Conservation (phyloP, 1,140 invertebrate species). For the Drosophila lini region DNA sequence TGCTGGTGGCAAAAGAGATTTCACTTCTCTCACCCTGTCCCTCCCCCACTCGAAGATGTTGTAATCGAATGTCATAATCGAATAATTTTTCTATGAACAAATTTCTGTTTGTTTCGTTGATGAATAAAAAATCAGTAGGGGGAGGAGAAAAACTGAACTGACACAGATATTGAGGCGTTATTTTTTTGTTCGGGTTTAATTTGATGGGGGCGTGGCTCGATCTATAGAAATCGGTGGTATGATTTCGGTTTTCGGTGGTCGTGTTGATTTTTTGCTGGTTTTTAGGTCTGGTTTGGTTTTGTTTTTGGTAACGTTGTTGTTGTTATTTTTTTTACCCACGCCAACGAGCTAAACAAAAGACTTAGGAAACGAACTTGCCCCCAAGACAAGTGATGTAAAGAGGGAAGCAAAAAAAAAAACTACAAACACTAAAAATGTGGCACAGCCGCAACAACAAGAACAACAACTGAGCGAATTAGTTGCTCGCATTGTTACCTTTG, state of each 20-base stretch:
- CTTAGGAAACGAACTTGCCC: conserved; percentile 81
- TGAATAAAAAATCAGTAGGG: conserved; percentile 30
- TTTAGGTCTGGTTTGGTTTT: conserved; percentile 30
- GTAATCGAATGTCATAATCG: conserved; percentile 75
- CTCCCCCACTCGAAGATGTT: conserved; percentile 52
- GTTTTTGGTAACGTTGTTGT: conserved; percentile 3
- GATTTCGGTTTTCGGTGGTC: conserved; percentile 29
- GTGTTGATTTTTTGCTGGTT: conserved; percentile 38
- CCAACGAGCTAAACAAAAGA: conserved; percentile 69
- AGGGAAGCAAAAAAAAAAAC: conserved; percentile 3
- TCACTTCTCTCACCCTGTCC: conserved; percentile 20
- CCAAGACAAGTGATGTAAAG: conserved; percentile 72
- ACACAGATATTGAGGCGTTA: conserved; percentile 40
- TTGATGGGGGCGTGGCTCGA: conserved; percentile 39
- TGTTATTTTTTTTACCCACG: conserved; percentile 64
- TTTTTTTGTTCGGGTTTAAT: conserved; percentile 2
- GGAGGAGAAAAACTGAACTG: conserved; percentile 6
- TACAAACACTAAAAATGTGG: conserved; percentile 61
- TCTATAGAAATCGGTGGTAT: conserved; percentile 51
- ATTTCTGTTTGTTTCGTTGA: conserved; percentile 47
- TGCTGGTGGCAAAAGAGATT: conserved; percentile 37
- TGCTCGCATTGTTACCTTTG: conserved; percentile 53
- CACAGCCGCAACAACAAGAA: conserved; percentile 53
- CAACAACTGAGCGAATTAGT: conserved; percentile 61
- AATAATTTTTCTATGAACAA: conserved; percentile 51